phyloP scores from a whole-genome alignment of 2,888 invertebrate species.

The Dexiosoma caninum region DNA sequence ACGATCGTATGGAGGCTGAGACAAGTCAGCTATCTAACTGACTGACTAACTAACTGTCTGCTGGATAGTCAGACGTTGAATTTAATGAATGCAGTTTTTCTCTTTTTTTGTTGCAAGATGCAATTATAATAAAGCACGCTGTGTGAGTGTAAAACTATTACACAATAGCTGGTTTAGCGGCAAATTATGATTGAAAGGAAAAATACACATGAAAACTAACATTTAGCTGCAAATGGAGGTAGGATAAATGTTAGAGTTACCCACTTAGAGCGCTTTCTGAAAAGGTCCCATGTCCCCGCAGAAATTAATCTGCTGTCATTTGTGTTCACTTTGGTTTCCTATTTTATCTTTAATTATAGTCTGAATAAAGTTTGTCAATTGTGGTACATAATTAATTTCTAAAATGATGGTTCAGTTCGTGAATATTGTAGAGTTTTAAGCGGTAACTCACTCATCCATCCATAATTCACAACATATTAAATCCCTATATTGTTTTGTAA shows the following conservation, averaged over 20 bases:
- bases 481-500: too few species aligned
- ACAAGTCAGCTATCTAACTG: background rate
- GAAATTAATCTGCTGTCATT: too few species aligned
- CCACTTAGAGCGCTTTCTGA: background rate
- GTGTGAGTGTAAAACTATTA: slow-evolving; percentile 54
- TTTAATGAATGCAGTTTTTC: slow-evolving; percentile 39
- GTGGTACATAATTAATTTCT: too few species aligned
- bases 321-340: too few species aligned
- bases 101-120: slow-evolving; percentile 47
- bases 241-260: slow-evolving; percentile 42
- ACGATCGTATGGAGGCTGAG: slow-evolving; percentile 39
- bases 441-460: too few species aligned
- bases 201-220: background rate
- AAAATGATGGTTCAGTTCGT: too few species aligned
- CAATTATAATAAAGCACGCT: slow-evolving; percentile 39
- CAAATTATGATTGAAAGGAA: slow-evolving; percentile 43
- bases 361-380: too few species aligned
- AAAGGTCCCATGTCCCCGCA: too few species aligned
- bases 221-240: slow-evolving; percentile 12
- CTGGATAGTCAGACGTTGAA: slow-evolving; percentile 5
- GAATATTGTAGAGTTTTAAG: too few species aligned
- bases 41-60: background rate
- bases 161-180: slow-evolving; percentile 56
- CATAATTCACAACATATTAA: too few species aligned
- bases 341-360: too few species aligned